Evolutionary conservation across 1,140 invertebrate species (phyloP), one percentile per base, ranked within the genome.

Genomic region (Lordiphosa mommai): DNA sequence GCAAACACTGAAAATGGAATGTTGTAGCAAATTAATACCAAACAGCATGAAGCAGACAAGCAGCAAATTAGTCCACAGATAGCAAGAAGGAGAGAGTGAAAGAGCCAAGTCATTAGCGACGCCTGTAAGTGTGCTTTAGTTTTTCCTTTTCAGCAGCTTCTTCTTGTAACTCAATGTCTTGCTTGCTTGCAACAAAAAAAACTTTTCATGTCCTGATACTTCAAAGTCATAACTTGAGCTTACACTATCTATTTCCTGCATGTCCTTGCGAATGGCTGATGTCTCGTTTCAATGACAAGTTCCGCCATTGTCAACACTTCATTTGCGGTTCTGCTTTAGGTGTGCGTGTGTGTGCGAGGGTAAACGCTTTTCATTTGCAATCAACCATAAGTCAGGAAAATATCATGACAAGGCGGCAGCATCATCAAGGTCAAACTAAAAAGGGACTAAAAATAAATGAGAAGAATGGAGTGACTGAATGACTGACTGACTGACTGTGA

Each of bases 291-390:
- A 80, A 80, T 82, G 76, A 48, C 76, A 84, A 56, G 53, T 40
- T 53, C 43, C 67, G 64, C 66, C 61, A 82, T 82, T 82, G 76
- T 82, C 77, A 76, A 66, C 68, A 70, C 66, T 61, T 70, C 66
- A 70, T 66, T 70, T 61, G 61, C 5, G 5, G 9, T 47, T 27
- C 20, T 32, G 37, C 1, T 29, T 5, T 30, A n/a, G 32, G 4
- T 53, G 50, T 32, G 23, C 7, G 23, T 20, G 12, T 55, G 17
- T 14, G 27, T 41, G 38, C 27, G 40, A 32, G 12, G 32, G 59
- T 64, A 64, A 63, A 41, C 43, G 60, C 32, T 56, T 65, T 66
- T 36, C 61, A 61, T 70, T 70, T 60, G 66, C 61, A 65, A 70
- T 70, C 66, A 65, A 47, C 30, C 40, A 55, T 40, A 48, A 43